A percentile compares a stretch with the other conserved stretches of the same genome.
Evolutionary conservation across 2,113 vertebrate species (phyloP).

Genomic region (Neopipo cinnamomea): DNA sequence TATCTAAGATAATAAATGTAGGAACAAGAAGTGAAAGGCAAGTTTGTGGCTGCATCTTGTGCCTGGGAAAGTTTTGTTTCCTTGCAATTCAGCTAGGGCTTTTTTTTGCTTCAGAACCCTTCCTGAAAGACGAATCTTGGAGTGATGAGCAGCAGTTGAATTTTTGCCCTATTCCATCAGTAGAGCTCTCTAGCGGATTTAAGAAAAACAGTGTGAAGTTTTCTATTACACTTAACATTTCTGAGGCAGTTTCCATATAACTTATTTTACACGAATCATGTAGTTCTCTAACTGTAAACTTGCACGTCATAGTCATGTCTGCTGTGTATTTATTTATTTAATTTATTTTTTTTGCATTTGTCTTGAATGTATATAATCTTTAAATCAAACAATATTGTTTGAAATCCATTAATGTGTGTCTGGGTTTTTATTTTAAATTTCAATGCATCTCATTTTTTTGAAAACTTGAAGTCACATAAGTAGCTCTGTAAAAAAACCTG

Average conservation of each 20-base stretch:
- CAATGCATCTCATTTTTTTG: slow-evolving; percentile 29
- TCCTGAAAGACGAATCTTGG: background rate
- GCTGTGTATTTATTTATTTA: background rate
- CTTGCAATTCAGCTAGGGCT: background rate
- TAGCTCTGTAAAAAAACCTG: background rate
- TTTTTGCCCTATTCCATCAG: background rate
- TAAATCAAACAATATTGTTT: slow-evolving; percentile 35
- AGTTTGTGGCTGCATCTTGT: background rate
- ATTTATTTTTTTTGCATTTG: slow-evolving; percentile 2
- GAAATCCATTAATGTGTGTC: slow-evolving; percentile 35
- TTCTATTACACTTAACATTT: background rate
- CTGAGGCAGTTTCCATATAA: background rate
- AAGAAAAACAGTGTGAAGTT: background rate
- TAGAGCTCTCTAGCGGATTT: background rate
- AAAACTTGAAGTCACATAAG: background rate
- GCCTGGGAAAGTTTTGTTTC: background rate
- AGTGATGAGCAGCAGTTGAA: background rate
- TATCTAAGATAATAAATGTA: background rate
- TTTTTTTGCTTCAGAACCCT: background rate
- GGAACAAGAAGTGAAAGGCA: background rate
- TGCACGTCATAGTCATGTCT: slow-evolving; percentile 10
- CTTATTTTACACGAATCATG: slow-evolving; percentile 9
- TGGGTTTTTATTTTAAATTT: slow-evolving; percentile 37
- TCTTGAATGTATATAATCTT: slow-evolving; percentile 29
- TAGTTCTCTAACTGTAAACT: slow-evolving; percentile 18